Conservation (phyloP, 2,113 vertebrate genomes). For the Cheirogaleus medius region DNA sequence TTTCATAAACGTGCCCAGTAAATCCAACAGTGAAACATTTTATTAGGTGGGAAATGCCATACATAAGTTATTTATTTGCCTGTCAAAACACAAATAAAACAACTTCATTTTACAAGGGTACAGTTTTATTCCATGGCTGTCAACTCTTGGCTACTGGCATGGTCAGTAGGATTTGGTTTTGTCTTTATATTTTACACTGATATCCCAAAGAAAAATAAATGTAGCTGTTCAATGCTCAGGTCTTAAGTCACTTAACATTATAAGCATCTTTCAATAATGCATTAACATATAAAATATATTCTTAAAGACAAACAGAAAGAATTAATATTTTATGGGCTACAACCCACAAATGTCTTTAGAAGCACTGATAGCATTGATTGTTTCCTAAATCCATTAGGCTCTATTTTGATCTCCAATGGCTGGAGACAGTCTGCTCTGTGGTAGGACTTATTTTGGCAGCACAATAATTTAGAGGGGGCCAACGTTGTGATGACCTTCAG, state of each 20-base stretch:
- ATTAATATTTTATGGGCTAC: slow-evolving; percentile 93
- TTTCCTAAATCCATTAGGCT: slow-evolving; percentile 85
- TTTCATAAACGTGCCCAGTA: slow-evolving; percentile 64
- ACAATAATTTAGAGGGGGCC: slow-evolving; percentile 46
- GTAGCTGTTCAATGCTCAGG: slow-evolving; percentile 27
- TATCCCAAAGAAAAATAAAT: slow-evolving; percentile 69
- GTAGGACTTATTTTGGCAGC: slow-evolving; percentile 72
- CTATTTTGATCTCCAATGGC: slow-evolving; percentile 86
- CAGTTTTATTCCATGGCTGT: neutral
- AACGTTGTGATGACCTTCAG: slow-evolving; percentile 43
- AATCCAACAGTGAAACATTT: slow-evolving; percentile 52
- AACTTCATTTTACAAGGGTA: neutral
- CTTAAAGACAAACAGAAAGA: slow-evolving; percentile 80
- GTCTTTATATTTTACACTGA: slow-evolving; percentile 37
- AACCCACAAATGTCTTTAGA: slow-evolving; percentile 85
- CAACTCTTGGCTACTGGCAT: neutral
- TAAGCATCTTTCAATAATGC: slow-evolving; percentile 78
- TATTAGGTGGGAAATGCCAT: slow-evolving; percentile 49
- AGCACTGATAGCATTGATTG: slow-evolving; percentile 88
- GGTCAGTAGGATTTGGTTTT: neutral
- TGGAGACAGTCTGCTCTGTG: slow-evolving; percentile 73
- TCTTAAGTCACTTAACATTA: slow-evolving; percentile 83
- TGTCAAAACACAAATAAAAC: slow-evolving; percentile 55
- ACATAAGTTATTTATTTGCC: slow-evolving; percentile 62
- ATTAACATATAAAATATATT: slow-evolving; percentile 81